Percentiles rank a stretch among this genome's conserved stretches.
phyloP scores from a whole-genome alignment of 2,888 invertebrate species.

The Penaeus monodon region DNA sequence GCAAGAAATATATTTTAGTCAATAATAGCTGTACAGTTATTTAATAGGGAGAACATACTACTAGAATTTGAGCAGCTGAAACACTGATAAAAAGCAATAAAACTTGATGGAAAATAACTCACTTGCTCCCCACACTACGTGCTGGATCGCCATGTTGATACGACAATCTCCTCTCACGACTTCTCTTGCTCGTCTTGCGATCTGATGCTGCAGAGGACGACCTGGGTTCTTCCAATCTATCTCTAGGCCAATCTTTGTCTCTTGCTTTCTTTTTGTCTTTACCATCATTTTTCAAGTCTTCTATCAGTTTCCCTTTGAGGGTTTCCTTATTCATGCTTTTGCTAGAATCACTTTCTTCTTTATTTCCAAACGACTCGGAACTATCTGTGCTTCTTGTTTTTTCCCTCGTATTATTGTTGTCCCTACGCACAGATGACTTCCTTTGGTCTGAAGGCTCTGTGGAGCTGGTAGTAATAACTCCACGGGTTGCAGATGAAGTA shows the following conservation, averaged over 20 bases:
- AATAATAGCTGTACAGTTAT: too few species aligned
- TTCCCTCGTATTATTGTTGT: too few species aligned
- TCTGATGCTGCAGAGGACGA: conserved; percentile 31
- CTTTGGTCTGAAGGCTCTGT: too few species aligned
- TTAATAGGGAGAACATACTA: too few species aligned
- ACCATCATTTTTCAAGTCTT: neutral
- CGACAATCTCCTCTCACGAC: conserved; percentile 36
- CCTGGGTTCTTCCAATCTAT: conserved; percentile 11
- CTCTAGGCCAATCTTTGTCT: conserved; percentile 7
- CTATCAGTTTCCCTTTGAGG: neutral
- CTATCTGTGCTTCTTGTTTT: neutral
- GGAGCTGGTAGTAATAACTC: too few species aligned
- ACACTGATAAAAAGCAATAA: too few species aligned
- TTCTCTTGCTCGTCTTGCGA: conserved; percentile 12
- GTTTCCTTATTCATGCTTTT: neutral
- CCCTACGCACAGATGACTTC: too few species aligned
- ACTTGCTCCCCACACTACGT: conserved; percentile 53
- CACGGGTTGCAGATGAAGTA: neutral
- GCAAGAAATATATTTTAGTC: too few species aligned
- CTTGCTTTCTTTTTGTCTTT: conserved; percentile 11
- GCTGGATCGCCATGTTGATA: conserved; percentile 32
- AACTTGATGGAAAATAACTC: conserved; percentile 7
- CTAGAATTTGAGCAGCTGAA: too few species aligned
- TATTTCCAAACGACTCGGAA: neutral
- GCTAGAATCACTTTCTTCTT: neutral